A percentile compares a stretch with the other conserved stretches of the same genome.
Evolutionary conservation across 2,888 invertebrate genomes (phyloP).

Genomic region (Clusia tigrina): DNA sequence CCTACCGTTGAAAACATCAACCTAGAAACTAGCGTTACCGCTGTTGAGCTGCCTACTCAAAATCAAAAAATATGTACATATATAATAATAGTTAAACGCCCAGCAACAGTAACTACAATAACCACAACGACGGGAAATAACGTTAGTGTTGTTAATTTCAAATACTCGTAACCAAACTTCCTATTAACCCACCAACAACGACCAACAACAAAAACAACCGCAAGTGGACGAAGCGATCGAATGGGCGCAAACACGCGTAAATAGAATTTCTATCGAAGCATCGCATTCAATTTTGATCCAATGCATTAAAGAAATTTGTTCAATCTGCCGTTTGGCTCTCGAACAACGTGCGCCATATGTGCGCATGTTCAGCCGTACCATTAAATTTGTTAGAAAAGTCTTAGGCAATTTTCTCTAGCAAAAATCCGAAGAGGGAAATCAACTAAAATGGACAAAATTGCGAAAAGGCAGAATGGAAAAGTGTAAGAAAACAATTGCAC

Average conservation of each 20-base stretch:
- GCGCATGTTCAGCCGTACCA: background rate
- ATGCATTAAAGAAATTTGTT: too few species aligned
- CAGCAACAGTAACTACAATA: constrained; percentile 23
- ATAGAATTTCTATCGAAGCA: constrained; percentile 13
- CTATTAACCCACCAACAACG: constrained; percentile 27
- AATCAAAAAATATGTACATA: constrained; percentile 21
- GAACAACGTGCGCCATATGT: background rate
- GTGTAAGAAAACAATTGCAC: background rate
- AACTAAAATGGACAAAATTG: too few species aligned
- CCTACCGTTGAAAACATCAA: background rate
- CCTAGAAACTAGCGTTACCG: background rate
- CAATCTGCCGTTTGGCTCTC: background rate
- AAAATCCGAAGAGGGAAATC: too few species aligned
- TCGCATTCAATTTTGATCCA: constrained; percentile 19
- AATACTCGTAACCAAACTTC: constrained; percentile 35
- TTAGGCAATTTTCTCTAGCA: too few species aligned
- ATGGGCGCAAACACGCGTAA: constrained; percentile 29
- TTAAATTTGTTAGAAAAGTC: too few species aligned
- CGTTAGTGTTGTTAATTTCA: constrained; percentile 33
- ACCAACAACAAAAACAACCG: constrained; percentile 5
- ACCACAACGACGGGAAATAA: background rate
- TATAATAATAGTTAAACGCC: constrained; percentile 32
- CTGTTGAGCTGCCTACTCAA: constrained; percentile 26
- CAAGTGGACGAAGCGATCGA: constrained; percentile 33
- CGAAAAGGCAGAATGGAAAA: too few species aligned